A percentile compares a stretch with the other conserved stretches of the same genome.
Evolutionary conservation across 2,797 vertebrate species (phyloP).

Genomic region (Pogonophryne albipinna): DNA sequence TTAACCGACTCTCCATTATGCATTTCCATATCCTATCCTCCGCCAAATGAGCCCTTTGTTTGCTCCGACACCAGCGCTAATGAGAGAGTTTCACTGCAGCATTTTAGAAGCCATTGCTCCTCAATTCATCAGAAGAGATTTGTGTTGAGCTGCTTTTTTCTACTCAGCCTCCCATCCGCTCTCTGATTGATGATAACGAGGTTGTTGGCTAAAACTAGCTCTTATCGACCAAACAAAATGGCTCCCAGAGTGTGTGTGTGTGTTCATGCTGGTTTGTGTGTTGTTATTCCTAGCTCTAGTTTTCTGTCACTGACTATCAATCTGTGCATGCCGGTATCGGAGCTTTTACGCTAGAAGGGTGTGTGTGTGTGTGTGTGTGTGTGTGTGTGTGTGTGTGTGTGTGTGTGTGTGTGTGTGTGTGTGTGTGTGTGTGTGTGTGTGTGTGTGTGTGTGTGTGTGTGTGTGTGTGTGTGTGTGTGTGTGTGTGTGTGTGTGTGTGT

Average conservation of each 20-base stretch:
- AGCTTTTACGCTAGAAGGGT: neutral
- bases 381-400: no score
- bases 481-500: constrained; percentile 1
- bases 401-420: constrained; percentile 4
- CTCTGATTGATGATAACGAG: constrained; percentile 62
- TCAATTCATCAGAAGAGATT: constrained; percentile 63
- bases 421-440: neutral
- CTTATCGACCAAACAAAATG: constrained; percentile 63
- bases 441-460: constrained; percentile 4
- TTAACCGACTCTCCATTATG: constrained; percentile 27
- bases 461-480: constrained; percentile 13
- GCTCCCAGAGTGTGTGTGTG: constrained; percentile 17
- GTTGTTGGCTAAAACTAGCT: constrained; percentile 54
- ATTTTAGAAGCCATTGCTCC: constrained; percentile 57
- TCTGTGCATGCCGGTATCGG: constrained; percentile 3
- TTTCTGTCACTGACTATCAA: constrained; percentile 1
- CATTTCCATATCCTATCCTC: constrained; percentile 51
- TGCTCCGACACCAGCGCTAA: constrained; percentile 52
- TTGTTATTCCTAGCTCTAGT: no score
- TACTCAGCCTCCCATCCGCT: constrained; percentile 16
- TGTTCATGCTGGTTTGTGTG: neutral
- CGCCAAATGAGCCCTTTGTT: constrained; percentile 61
- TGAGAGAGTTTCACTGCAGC: constrained; percentile 58
- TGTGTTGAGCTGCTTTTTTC: constrained; percentile 30
- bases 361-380: constrained; percentile 8